Evolutionary conservation across 2,113 vertebrate species (phyloP), one percentile per base, ranked within the genome.

Genomic region (Anser cygnoides): DNA sequence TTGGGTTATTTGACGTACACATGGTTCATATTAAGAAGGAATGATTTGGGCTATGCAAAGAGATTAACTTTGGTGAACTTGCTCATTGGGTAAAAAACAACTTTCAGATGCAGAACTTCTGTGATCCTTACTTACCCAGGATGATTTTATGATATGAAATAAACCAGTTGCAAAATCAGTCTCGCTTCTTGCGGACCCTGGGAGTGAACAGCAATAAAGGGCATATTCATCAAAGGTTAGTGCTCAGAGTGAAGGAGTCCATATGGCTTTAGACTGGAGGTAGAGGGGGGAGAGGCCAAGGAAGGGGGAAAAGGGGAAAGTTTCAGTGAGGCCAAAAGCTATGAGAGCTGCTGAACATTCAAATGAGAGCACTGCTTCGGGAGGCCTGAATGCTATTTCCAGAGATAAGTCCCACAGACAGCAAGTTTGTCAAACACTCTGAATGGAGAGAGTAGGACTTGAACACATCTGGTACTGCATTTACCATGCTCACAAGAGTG

Each of bases 81-180:
- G 39, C 67, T 93, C 91, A 31, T 57, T 5, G 65, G 68, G 83
- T 94, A 89, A 95, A 94, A 95, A 97, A 94, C 92, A 95, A 31
- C 90, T 96, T 94, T 96, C 94, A 96, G 95, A 94, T 94, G 93
- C 76, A 94, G 65, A 61, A 92, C 68, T 81, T 37, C 75, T 86
- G 85, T 95, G 93, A 95, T 96, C 90, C 93, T 66, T 70, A 62
- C 87, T 72, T 58, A 83, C 11, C 75, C 72, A 63, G 76, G 72
- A 93, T 77, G 88, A 95, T 93, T 96, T 93, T 84, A 61, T 79
- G 90, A 84, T 88, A 86, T 96, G 96, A 97, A 97, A 97, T 92
- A 97, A 96, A 96, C 90, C 94, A 96, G 95, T 96, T 94, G 61
- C 91, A 80, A 96, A 95, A 63, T 80, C 68, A 80, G 80, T 61